Base-by-base conservation (phyloP, 1,140 invertebrate genomes). In the Sarcophaga peregrina region DNA sequence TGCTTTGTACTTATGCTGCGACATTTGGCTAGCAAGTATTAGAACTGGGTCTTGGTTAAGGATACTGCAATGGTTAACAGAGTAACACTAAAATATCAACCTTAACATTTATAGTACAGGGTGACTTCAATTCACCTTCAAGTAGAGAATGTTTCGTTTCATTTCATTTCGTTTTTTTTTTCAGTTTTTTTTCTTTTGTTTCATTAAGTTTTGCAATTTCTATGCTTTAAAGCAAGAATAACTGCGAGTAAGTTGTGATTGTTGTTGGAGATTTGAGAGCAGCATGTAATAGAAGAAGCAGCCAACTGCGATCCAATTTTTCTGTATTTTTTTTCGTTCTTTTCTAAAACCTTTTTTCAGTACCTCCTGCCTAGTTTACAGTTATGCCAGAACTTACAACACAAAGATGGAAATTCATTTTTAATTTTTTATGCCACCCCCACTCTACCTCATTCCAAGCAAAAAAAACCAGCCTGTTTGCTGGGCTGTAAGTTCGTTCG, bases 301-400 rank as follows among this genome's bases (percentile, higher is more conserved):
- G 4, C 1, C 25, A 37, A 37, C 25, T 37, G 25, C 25, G 25
- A 37, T 37, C 25, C 25, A 37, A 37, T 37, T 37, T 37, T 37
- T 37, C 25, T 37, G 25, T 2, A 4, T 37, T 37, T 37, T 37
- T 37, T 37, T 37, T 37, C 25, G n/a, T n/a, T 37, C 4, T 37
- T 37, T 37, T 37, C 17, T n/a, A n/a, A 68, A 62, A 68, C 15
- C 62, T 9, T 68, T 6, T 9, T 68, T 68, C 17, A 17, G 7
- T 68, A n/a, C 17, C 62, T 68, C 20, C 62, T 68, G n/a, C 15
- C 47, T 52, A 15, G 47, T 52, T 78, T 78, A 78, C 75, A 78
- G 75, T 78, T 78, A 78, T 78, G 20, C 47, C 47, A 48, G 50
- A 15, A 68, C 17, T 68, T 25, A 68, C n/a, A 68, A 68, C 62